These are phyloP conservation scores for Pantelozetes paolii DNA, from an alignment of 2,888 invertebrate genomes.

Conservation along the genomic window DNA sequence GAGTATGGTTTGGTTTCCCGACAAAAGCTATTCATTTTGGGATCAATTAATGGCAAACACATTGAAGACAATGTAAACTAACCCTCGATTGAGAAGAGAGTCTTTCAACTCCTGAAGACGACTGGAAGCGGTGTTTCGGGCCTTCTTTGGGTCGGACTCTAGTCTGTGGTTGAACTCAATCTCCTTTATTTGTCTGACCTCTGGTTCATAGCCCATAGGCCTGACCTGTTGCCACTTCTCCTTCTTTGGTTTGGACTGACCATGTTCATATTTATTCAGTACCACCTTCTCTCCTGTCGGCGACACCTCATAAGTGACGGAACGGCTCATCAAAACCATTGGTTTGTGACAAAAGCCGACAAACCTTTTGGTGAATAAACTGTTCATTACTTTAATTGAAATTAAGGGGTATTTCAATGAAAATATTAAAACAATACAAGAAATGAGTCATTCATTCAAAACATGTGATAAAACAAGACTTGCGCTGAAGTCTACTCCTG, in stretches of 20 bases:
- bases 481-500: not conserved
- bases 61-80: not conserved
- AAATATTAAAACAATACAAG: not conserved
- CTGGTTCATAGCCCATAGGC: conserved; percentile 32
- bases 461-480: conserved; percentile 11
- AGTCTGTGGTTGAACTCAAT: conserved; percentile 36
- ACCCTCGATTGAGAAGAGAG: conserved; percentile 19
- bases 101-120: conserved; percentile 25
- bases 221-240: conserved; percentile 39
- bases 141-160: conserved; percentile 35
- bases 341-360: not conserved
- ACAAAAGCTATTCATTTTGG: conserved; percentile 30
- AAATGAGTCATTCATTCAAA: conserved; percentile 3
- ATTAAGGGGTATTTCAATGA: too few species aligned
- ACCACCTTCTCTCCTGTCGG: conserved; percentile 39
- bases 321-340: not conserved
- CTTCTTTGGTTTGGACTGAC: not conserved
- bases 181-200: conserved; percentile 14
- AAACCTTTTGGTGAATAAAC: not conserved
- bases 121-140: conserved; percentile 24
- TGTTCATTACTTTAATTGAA: not conserved
- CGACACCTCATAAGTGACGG: conserved; percentile 25
- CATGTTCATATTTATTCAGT: conserved; percentile 12
- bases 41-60: not conserved
- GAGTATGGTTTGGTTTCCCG: conserved; percentile 67